Evolutionary conservation across 2,888 invertebrate species (phyloP).

Genomic region (Ommatoiulus sabulosus): DNA sequence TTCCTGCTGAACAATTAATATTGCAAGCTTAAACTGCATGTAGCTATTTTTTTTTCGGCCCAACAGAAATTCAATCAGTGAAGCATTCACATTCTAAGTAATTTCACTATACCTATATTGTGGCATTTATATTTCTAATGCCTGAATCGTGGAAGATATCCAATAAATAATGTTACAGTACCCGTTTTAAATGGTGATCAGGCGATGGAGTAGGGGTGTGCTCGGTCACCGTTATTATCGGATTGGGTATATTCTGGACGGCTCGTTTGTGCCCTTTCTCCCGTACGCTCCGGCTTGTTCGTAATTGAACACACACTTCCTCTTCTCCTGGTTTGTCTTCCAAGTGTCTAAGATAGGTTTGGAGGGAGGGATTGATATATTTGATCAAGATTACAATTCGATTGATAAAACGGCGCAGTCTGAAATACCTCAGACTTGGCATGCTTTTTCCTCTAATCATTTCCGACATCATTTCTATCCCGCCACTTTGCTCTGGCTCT

Average conservation of each 20-base stretch:
- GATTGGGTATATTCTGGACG: conserved; percentile 78
- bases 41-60: no score
- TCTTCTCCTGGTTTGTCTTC: conserved; percentile 77
- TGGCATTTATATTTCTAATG: no score
- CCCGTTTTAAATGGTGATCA: conserved; percentile 84
- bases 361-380: neutral
- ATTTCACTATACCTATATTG: no score
- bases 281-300: conserved; percentile 64
- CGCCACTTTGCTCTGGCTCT: conserved; percentile 59
- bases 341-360: neutral
- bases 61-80: no score
- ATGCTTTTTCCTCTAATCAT: conserved; percentile 94
- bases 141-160: no score
- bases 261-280: conserved; percentile 70
- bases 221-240: conserved; percentile 96
- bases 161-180: conserved; percentile 64
- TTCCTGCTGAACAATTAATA: neutral
- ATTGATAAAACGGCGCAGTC: no score
- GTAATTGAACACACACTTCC: conserved; percentile 65
- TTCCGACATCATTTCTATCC: conserved; percentile 60
- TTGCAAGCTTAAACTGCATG: neutral
- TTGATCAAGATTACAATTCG: neutral
- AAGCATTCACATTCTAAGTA: no score
- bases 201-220: conserved; percentile 94
- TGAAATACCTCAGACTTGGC: conserved; percentile 87